Evolutionary conservation across 2,888 invertebrate species (phyloP), one percentile per base, ranked within the genome.

Genomic region (Drosophila macrospina): DNA sequence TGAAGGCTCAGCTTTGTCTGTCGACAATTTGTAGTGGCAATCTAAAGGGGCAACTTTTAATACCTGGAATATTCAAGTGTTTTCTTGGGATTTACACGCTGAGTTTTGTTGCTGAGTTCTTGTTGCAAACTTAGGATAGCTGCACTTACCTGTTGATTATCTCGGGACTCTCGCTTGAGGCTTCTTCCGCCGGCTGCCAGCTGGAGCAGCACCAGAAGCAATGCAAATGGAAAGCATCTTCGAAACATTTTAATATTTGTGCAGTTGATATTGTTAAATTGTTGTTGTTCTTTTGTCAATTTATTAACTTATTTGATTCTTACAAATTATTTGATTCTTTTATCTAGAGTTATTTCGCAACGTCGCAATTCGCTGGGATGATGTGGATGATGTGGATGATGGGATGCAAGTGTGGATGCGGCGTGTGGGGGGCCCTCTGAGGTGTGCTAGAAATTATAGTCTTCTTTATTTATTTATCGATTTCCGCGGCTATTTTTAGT

Each of bases 1-100:
- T 50, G 16, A 42, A 26, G 39, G 51, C 30, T 28, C 15, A 15
- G 44, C 24, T 45, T 44, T 44, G 61, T 44, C 41, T 51, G 62
- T 74, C 85, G 88, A 89, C 88, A 88, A 88, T 89, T 90, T 88
- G 88, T 82, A 77, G 85, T 72, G 55, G 28, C 28, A 6, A 28
- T 28, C 5, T 7, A 28, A 5, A 28, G 28, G 28, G 24, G 8
- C 42, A 56, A 73, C 75, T 85, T 78, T 78, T 80, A 78, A 89
- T 91, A 90, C 90, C 86, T 86, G 89, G 91, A 91, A 91, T 90
- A 90, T 90, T 90, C 77, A 89, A 89, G 89, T 89, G 86, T 90
- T 91, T 91, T 91, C 91, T 89, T 80, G 77, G 91, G 91, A 91
- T 88, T 88, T 74, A 81, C 78, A 74, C 55, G 37, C 47, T 50